phyloP scores from a whole-genome alignment of 2,113 vertebrate genomes.

The Neogale vison region DNA sequence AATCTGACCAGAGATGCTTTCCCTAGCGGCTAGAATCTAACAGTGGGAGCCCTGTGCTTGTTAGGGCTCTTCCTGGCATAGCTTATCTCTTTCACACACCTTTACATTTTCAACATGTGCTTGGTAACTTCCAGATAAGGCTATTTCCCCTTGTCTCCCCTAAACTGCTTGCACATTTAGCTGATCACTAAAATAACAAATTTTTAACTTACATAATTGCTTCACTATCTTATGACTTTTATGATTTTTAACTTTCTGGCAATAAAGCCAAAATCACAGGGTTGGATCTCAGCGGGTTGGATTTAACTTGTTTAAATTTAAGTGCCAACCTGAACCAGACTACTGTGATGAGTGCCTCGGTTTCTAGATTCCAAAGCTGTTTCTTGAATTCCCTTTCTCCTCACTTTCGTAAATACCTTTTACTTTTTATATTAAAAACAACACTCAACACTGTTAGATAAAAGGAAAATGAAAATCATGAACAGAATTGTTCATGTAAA shows the following conservation, averaged over 20 bases:
- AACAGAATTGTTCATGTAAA: constrained; percentile 23
- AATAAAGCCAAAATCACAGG: not conserved
- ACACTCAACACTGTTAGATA: not conserved
- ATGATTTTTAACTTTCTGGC: not conserved
- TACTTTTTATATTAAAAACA: not conserved
- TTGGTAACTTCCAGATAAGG: not conserved
- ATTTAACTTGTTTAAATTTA: not conserved
- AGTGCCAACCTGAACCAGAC: not conserved
- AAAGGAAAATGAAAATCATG: not conserved
- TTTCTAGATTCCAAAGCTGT: not conserved
- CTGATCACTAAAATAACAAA: not conserved
- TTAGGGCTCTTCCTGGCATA: not conserved
- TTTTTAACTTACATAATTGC: not conserved
- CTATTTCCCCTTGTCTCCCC: not conserved
- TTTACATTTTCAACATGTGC: not conserved
- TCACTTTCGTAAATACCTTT: not conserved
- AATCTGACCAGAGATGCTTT: not conserved
- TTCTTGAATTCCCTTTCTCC: not conserved
- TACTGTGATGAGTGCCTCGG: not conserved
- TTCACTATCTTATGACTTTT: constrained; percentile 9
- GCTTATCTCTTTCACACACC: not conserved
- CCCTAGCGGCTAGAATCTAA: not conserved
- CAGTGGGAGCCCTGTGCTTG: not conserved
- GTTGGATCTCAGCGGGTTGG: not conserved
- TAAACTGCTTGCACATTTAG: not conserved